Evolutionary conservation across 2,113 vertebrate genomes (phyloP), one percentile per base, ranked within the genome.

Genomic region (Piaya cayana): DNA sequence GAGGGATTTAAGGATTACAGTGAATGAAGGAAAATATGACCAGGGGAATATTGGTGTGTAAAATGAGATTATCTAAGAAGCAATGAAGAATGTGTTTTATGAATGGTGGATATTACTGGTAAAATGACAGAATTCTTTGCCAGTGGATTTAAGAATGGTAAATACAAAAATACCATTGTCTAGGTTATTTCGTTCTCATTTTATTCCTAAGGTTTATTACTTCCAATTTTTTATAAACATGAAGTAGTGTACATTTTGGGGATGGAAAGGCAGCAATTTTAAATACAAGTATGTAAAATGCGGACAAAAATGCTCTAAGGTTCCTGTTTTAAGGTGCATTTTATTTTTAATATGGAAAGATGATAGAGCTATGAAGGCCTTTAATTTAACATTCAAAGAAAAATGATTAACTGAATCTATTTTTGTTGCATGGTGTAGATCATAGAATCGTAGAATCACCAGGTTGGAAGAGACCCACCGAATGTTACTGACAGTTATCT

Each of bases 31-130:
- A 83, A 74, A 94, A 88, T 72, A 82, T 58, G 56, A 70, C 37
- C 36, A n/a, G 20, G 69, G 91, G 62, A 84, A 76, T 75, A 87
- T 4, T 71, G 20, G 18, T 87, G 53, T 89, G 50, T 91, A 72
- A 88, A 47, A 89, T 92, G 70, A 85, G 81, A 92, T 91, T 95
- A 76, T 79, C 69, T 71, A 65, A 93, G 86, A 69, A 76, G 53
- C 65, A 55, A 4, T 69, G n/a, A 84, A 62, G 50, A 86, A 80
- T 82, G 29, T 5, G 3, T 71, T 93, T 95, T 82, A 62, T 87
- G 69, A 82, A 25, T 80, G 56, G 42, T 81, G 85, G 32, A 91
- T 91, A 89, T 84, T 87, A 45, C 32, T 30, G 5, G 13, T 70
- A 42, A 88, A 93, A 83, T 80, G 86, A 62, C 29, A 77, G 14